phyloP scores from a whole-genome alignment of 2,797 vertebrate genomes.

The Melanotaenia boesemani region DNA sequence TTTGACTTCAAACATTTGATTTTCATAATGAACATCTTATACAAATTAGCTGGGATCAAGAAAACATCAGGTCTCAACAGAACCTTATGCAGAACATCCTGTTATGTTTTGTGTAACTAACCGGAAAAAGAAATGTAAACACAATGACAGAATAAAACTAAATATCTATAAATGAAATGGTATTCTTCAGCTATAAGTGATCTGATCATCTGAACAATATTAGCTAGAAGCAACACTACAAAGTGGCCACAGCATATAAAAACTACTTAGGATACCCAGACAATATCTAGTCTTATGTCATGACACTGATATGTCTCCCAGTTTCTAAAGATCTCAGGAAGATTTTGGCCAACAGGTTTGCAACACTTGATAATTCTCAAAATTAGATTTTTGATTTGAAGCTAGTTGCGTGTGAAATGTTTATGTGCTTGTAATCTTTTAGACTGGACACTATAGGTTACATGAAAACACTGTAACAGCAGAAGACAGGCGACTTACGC shows the following conservation, averaged over 20 bases:
- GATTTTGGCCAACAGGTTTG: constrained; percentile 3
- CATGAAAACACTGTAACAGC: constrained; percentile 3
- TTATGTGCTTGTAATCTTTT: not conserved
- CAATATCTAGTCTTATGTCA: constrained; percentile 20
- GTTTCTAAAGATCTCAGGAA: constrained; percentile 28
- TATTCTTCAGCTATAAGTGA: not conserved
- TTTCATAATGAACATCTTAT: not conserved
- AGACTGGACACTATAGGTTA: constrained; percentile 3
- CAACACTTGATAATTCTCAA: constrained; percentile 5
- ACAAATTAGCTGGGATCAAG: no score
- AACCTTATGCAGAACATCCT: not conserved
- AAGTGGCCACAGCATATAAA: not conserved
- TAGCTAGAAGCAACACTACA: not conserved
- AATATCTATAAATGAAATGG: not conserved
- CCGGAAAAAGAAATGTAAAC: not conserved
- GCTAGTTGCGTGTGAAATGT: not conserved
- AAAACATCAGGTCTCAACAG: not conserved
- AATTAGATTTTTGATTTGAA: constrained; percentile 13
- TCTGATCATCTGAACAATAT: not conserved
- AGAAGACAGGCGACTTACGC: constrained; percentile 84
- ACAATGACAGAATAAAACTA: not conserved
- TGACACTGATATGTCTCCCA: constrained; percentile 30
- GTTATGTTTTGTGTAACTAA: constrained; percentile 2
- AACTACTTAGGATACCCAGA: constrained; percentile 8
- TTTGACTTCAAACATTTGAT: not conserved